Conservation (phyloP, 2,888 invertebrate genomes). For the Synanthedon andrenaeformis region DNA sequence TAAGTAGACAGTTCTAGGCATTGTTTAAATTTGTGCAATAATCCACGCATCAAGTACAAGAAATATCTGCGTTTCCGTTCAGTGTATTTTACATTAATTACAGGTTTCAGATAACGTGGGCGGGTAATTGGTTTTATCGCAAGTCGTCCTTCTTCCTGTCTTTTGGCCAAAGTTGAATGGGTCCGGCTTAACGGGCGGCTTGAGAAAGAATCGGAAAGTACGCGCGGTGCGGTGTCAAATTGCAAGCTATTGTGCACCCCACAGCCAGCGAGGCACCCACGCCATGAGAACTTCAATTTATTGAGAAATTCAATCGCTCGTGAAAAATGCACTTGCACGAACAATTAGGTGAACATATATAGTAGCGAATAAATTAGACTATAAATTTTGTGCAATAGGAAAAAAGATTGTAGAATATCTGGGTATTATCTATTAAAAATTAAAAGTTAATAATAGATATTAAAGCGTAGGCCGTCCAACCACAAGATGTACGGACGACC, state of each 20-base stretch:
- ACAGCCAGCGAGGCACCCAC: conserved; percentile 51
- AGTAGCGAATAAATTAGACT: too few species aligned
- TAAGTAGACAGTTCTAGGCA: too few species aligned
- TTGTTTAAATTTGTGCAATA: too few species aligned
- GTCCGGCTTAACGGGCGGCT: conserved; percentile 13
- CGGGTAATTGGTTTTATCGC: conserved; percentile 64
- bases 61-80: conserved; percentile 32
- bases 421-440: too few species aligned
- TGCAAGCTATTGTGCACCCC: conserved; percentile 35
- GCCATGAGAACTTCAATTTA: conserved; percentile 9
- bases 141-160: conserved; percentile 64
- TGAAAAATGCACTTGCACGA: conserved; percentile 5
- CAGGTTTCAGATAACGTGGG: conserved; percentile 64
- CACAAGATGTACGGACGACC: too few species aligned
- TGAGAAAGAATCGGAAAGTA: conserved; percentile 37
- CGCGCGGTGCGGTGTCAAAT: conserved; percentile 39
- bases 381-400: too few species aligned
- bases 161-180: conserved; percentile 44
- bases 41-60: too few species aligned
- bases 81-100: conserved; percentile 62
- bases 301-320: background rate
- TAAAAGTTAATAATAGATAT: too few species aligned
- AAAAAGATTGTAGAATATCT: too few species aligned
- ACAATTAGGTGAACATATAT: background rate
- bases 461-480: too few species aligned